phyloP scores from a whole-genome alignment of 1,140 invertebrate genomes.

The Mylabris phalerata region DNA sequence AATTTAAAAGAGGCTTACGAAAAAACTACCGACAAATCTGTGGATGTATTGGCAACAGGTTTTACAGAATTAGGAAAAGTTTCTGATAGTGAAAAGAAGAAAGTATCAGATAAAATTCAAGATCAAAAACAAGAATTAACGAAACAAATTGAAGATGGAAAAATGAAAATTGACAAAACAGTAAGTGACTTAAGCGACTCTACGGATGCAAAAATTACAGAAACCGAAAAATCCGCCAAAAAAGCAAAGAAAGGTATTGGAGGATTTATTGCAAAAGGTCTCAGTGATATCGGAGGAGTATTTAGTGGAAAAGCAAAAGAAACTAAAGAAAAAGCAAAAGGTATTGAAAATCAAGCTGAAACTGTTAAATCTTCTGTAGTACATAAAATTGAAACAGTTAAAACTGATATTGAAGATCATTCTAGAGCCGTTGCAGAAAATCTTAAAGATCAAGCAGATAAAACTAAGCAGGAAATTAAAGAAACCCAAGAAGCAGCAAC shows the following conservation, averaged over 20 bases:
- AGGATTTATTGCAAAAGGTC: neutral
- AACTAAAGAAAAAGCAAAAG: neutral
- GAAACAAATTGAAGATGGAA: neutral
- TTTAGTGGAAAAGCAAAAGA: neutral
- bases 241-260: neutral
- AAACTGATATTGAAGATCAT: neutral
- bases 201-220: neutral
- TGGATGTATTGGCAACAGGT: neutral
- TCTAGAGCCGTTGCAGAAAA: constrained; percentile 1
- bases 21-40: neutral
- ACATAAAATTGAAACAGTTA: too few relatives aligned
- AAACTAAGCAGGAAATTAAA: neutral
- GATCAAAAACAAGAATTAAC: too few relatives aligned
- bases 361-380: neutral
- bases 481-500: neutral
- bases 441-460: neutral
- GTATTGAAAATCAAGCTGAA: neutral
- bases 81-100: neutral
- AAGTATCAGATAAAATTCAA: neutral
- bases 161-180: neutral
- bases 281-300: neutral
- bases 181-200: neutral
- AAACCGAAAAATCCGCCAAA: neutral
- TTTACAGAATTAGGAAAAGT: neutral
- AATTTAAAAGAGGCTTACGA: too few relatives aligned